Evolutionary conservation across 1,140 invertebrate species (phyloP).

Genomic region (Brachionus angularis): DNA sequence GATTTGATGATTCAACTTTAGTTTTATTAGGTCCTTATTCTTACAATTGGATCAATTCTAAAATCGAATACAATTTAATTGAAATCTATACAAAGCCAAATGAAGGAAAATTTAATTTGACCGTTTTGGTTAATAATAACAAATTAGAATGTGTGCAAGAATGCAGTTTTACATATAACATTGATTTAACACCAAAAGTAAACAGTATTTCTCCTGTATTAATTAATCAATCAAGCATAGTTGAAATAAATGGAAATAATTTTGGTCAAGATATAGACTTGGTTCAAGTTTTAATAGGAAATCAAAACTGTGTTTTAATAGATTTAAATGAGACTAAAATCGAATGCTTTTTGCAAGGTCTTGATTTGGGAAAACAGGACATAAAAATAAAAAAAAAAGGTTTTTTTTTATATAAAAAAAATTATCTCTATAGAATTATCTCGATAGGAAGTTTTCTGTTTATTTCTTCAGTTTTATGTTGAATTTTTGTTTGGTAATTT

Average conservation of each 20-base stretch:
- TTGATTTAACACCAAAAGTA: neutral
- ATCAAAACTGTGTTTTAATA: neutral
- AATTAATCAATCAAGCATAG: neutral
- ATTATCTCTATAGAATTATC: no score
- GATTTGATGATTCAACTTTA: conserved; percentile 46
- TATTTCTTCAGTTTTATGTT: no score
- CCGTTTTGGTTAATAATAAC: neutral
- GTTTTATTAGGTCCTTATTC: conserved; percentile 46
- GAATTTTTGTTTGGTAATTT: no score
- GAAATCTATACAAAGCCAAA: neutral
- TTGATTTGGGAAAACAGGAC: no score
- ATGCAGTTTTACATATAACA: neutral
- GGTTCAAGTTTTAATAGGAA: neutral
- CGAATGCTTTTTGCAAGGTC: no score
- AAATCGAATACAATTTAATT: neutral
- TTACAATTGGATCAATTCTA: conserved; percentile 43
- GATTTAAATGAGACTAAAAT: no score
- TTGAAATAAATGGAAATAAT: neutral
- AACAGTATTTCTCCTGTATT: no score
- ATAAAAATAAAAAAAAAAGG: no score
- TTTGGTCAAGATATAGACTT: neutral
- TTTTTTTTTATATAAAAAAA: no score
- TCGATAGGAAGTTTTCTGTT: no score
- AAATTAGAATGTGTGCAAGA: neutral
- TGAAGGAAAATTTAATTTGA: neutral